These are phyloP conservation scores for Limnephilus auricula DNA, from an alignment of 2,888 invertebrate genomes.

Conservation along the genomic window DNA sequence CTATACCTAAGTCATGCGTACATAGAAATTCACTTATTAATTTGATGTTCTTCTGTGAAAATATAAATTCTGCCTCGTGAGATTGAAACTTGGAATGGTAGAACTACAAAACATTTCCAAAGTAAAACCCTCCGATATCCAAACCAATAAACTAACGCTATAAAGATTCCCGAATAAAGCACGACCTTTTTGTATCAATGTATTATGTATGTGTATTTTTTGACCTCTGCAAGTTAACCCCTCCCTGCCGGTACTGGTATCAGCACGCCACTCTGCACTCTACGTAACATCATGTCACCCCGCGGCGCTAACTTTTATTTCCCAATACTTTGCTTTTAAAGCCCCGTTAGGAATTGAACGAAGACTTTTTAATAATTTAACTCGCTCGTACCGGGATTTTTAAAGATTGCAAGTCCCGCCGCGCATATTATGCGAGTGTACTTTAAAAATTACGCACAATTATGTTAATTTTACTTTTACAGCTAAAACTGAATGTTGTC, in stretches of 20 bases:
- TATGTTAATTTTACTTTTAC: not conserved
- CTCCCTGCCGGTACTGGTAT: not conserved
- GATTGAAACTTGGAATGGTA: not conserved
- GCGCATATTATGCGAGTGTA: not conserved
- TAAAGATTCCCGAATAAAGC: not conserved
- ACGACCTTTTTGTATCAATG: constrained; percentile 14
- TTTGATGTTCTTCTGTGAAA: not conserved
- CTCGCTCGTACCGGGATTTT: not conserved
- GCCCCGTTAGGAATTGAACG: constrained; percentile 18
- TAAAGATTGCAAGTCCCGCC: not conserved
- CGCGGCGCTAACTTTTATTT: constrained; percentile 35
- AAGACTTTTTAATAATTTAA: not conserved
- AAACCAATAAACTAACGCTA: not conserved
- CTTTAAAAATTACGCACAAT: not conserved
- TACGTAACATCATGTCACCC: constrained; percentile 4
- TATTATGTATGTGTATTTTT: constrained; percentile 11
- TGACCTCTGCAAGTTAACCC: constrained; percentile 29
- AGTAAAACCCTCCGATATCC: not conserved
- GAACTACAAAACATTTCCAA: not conserved
- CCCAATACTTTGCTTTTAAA: constrained; percentile 14
- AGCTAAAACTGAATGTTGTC: not conserved
- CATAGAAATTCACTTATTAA: not conserved
- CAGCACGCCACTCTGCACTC: constrained; percentile 19
- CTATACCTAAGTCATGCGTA: too few relatives aligned
- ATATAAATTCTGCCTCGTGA: not conserved